A percentile compares a stretch with the other conserved stretches of the same genome.
These are phyloP conservation scores for Pachydiplax longipennis DNA, from an alignment of 2,888 invertebrate genomes.

Conservation along the genomic window DNA sequence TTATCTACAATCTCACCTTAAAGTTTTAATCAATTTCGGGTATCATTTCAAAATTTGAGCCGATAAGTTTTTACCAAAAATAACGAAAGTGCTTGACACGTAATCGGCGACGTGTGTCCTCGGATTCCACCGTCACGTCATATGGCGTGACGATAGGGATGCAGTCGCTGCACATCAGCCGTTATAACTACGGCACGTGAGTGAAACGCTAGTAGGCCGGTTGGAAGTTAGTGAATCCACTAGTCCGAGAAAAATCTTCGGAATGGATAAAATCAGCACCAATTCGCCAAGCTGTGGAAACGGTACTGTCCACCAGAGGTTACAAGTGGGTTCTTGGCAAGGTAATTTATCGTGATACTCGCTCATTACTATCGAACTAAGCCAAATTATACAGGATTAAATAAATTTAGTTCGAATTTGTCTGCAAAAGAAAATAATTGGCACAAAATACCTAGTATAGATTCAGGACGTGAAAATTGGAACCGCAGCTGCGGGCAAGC, in stretches of 20 bases:
- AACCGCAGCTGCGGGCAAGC: no score
- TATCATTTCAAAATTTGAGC: background rate
- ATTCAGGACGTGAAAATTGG: no score
- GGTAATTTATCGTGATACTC: background rate
- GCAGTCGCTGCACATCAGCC: constrained; percentile 19
- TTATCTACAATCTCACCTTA: background rate
- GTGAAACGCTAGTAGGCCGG: background rate
- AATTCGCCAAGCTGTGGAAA: background rate
- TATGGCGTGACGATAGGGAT: constrained; percentile 40
- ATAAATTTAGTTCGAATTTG: no score
- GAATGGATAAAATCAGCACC: background rate
- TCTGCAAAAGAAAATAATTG: no score
- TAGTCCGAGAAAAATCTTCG: background rate
- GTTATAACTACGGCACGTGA: background rate
- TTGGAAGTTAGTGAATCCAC: background rate
- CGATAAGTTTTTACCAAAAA: background rate
- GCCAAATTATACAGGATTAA: no score
- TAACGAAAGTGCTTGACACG: background rate
- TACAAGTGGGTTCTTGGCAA: background rate
- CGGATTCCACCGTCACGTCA: constrained; percentile 25
- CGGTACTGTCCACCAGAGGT: background rate
- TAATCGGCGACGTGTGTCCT: background rate
- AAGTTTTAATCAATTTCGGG: background rate
- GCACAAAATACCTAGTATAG: no score
- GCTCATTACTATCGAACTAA: background rate